These are phyloP conservation scores for Macrosteles quadrilineatus DNA, from an alignment of 1,140 invertebrate genomes.

Conservation along the genomic window DNA sequence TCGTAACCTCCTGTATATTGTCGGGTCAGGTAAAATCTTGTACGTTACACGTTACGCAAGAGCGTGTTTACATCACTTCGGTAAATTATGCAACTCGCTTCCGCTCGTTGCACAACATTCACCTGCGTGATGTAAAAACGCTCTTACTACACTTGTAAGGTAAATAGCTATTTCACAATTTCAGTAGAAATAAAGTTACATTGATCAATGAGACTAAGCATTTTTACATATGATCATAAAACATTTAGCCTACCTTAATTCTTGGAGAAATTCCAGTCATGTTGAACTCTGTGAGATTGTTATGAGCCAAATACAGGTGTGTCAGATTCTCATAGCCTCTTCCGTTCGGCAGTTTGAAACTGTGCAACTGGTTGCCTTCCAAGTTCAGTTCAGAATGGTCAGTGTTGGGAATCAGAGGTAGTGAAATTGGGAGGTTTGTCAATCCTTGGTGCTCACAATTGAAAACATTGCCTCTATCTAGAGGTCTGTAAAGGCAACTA, in stretches of 20 bases:
- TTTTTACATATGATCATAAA: too few species aligned
- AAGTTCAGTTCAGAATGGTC: conserved; percentile 54
- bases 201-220: too few species aligned
- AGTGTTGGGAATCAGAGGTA: conserved; percentile 30
- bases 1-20: too few species aligned
- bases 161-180: too few species aligned
- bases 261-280: conserved; percentile 33
- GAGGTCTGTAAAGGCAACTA: conserved; percentile 51
- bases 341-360: conserved; percentile 46
- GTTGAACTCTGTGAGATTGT: conserved; percentile 54
- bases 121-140: too few species aligned
- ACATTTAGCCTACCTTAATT: conserved; percentile 20
- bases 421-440: conserved; percentile 47
- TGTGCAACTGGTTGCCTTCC: conserved; percentile 52
- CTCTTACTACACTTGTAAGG: too few species aligned
- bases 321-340: conserved; percentile 52
- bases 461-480: conserved; percentile 52
- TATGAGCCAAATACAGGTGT: conserved; percentile 54
- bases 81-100: too few species aligned
- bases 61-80: too few species aligned
- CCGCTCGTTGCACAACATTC: too few species aligned
- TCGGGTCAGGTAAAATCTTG: too few species aligned
- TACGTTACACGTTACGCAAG: too few species aligned
- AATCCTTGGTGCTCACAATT: conserved; percentile 56
- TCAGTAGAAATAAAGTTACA: too few species aligned